Conservation (phyloP, 2,113 vertebrate genomes). For the Corynorhinus townsendii region DNA sequence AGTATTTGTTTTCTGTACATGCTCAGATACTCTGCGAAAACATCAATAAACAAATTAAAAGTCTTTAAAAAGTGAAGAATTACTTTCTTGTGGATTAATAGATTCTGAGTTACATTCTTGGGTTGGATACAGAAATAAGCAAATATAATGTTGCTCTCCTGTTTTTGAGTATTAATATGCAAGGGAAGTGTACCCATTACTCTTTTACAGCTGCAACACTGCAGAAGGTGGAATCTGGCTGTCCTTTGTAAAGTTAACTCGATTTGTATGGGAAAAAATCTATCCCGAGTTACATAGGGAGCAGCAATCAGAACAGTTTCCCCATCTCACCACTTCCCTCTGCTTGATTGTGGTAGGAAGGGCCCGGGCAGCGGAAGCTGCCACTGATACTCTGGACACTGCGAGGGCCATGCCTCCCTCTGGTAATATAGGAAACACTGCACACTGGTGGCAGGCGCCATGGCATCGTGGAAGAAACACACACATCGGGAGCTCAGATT, state of each 20-base stretch:
- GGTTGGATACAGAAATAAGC: not conserved
- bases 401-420: not conserved
- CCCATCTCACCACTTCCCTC: not conserved
- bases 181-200: conserved; percentile 3
- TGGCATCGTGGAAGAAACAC: not conserved
- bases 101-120: not conserved
- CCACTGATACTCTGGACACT: not conserved
- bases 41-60: not conserved
- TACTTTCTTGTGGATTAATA: conserved; percentile 9
- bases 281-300: not conserved
- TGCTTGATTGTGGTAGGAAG: not conserved
- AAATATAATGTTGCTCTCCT: not conserved
- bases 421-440: not conserved
- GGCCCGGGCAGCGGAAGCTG: not conserved
- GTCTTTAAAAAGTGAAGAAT: conserved; percentile 17
- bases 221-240: not conserved
- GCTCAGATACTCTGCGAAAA: not conserved
- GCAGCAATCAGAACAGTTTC: not conserved
- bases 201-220: not conserved
- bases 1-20: not conserved
- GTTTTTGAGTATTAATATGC: not conserved
- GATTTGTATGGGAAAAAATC: not conserved
- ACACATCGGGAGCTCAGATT: not conserved
- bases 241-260: not conserved
- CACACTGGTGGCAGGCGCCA: not conserved